Evolutionary conservation across 2,113 vertebrate genomes (phyloP), one percentile per base, ranked within the genome.

Genomic region (Cyanoramphus novaezelandiae): DNA sequence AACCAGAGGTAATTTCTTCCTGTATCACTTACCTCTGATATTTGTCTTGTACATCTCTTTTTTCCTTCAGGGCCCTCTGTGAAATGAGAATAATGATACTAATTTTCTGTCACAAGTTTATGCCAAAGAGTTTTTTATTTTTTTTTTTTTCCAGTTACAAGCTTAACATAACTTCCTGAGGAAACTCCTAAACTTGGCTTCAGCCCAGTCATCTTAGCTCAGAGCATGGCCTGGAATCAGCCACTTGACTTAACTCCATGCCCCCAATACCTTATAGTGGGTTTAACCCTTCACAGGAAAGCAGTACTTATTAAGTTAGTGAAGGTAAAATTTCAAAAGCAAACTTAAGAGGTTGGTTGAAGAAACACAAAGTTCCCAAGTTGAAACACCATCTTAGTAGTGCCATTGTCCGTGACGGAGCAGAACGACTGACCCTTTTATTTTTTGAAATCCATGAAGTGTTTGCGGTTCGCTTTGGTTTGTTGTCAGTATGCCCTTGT

Each of bases 401-500:
- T 55, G 47, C 95, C 62, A 96, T 95, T 97, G 96, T 94, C 94
- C 67, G 95, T 94, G 94, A 50, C 0, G 3, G 96, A 93, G 96
- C 96, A 97, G 96, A 97, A 97, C 96, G 96, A 97, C 96, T 97
- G 88, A 64, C 41, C 1, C 0, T 86, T 87, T 85, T 47, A 37
- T 27, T 72, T 95, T 80, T 77, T 80, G 4, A 86, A 91, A 89
- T 74, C 53, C 5, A 0, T 23, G 5, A 17, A 76, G 46, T 95
- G 93, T 96, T 97, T 96, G 69, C 86, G 85, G 74, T 76, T 91
- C 86, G 60, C 89, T 89, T 78, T 71, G 74, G 25, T 92, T 95
- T 95, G 80, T 82, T 97, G 96, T 96, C 95, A 82, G 52, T 87
- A 79, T 86, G 95, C 96, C 94, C 94, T 92, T 65, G 89, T 95